Evolutionary conservation across 2,888 invertebrate species (phyloP).

Genomic region (Caradrina clavipalpis): DNA sequence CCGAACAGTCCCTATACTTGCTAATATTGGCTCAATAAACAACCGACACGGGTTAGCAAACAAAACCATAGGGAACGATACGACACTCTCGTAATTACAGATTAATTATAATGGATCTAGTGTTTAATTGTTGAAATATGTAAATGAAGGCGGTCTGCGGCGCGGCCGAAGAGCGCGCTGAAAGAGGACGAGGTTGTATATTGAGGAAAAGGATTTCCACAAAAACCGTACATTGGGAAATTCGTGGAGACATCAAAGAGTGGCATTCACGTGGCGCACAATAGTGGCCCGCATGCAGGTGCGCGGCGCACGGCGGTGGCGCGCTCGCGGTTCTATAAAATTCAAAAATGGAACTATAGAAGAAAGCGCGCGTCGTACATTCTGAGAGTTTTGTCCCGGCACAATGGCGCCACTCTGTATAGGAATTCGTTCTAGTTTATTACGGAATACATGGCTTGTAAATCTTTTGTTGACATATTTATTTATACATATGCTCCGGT

Average conservation of each 20-base stretch:
- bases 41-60: slow-evolving; percentile 72
- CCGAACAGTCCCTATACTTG: slow-evolving; percentile 71
- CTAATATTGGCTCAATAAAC: slow-evolving; percentile 80
- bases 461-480: slow-evolving; percentile 63
- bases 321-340: slow-evolving; percentile 70
- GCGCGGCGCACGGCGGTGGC: slow-evolving; percentile 52
- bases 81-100: slow-evolving; percentile 77
- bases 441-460: slow-evolving; percentile 64
- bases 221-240: slow-evolving; percentile 64
- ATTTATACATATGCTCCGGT: slow-evolving; percentile 42
- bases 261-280: slow-evolving; percentile 70
- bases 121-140: slow-evolving; percentile 74
- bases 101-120: slow-evolving; percentile 83
- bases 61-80: slow-evolving; percentile 73
- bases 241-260: slow-evolving; percentile 69
- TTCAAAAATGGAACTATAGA: slow-evolving; percentile 76
- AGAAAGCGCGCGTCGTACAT: slow-evolving; percentile 73
- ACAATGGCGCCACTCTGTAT: slow-evolving; percentile 70
- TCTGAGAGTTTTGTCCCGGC: slow-evolving; percentile 70
- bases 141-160: slow-evolving; percentile 69
- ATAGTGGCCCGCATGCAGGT: slow-evolving; percentile 67
- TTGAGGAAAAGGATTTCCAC: slow-evolving; percentile 28
- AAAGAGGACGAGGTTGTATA: slow-evolving; percentile 29
- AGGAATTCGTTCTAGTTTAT: slow-evolving; percentile 74
- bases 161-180: slow-evolving; percentile 12